Evolutionary conservation across 2,888 invertebrate species (phyloP).

Genomic region (Pandemis heparana): DNA sequence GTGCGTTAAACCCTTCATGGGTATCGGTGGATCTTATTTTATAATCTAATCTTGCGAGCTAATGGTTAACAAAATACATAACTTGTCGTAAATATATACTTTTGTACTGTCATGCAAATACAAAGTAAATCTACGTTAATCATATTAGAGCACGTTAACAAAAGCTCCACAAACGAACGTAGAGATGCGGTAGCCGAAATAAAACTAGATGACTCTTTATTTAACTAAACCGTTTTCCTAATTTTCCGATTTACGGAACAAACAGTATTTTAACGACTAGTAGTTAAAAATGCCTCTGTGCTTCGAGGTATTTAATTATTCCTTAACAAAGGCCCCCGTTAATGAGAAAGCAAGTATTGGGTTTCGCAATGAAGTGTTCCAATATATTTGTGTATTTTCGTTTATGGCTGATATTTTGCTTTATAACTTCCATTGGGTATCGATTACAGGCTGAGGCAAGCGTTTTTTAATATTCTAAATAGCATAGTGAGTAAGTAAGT

Average conservation of each 20-base stretch:
- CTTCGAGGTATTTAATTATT: slow-evolving; percentile 12
- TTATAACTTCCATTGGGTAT: slow-evolving; percentile 6
- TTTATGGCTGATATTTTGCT: neutral
- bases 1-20: slow-evolving; percentile 46
- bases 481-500: too few species aligned
- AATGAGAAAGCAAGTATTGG: slow-evolving; percentile 16
- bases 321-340: slow-evolving; percentile 15
- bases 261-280: neutral
- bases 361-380: slow-evolving; percentile 4
- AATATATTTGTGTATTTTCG: slow-evolving; percentile 9
- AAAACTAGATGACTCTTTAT: neutral
- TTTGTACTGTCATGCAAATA: neutral
- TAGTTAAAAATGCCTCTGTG: slow-evolving; percentile 6
- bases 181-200: neutral
- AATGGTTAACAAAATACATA: slow-evolving; percentile 11
- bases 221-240: neutral
- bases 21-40: slow-evolving; percentile 51
- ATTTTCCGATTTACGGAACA: neutral
- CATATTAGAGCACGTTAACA: neutral
- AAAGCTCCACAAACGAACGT: neutral
- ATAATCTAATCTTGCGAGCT: slow-evolving; percentile 50
- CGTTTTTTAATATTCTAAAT: neutral
- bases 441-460: neutral
- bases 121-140: neutral
- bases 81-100: neutral